These are phyloP conservation scores for Sebastes steindachneri DNA, from an alignment of 2,797 vertebrate species.

Conservation along the genomic window DNA sequence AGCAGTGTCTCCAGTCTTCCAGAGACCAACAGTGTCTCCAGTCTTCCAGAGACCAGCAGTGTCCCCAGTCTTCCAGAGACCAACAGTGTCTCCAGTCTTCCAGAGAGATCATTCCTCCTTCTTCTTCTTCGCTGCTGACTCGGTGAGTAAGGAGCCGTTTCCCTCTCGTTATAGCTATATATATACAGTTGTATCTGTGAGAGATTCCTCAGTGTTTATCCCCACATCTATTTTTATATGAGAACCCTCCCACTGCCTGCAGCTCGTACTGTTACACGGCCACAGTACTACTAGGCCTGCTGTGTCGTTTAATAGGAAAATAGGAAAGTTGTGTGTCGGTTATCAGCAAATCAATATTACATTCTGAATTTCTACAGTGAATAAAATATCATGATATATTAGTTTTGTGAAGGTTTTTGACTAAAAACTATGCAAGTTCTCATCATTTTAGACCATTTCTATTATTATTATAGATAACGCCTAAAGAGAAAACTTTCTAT, in stretches of 20 bases:
- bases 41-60: neutral
- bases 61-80: neutral
- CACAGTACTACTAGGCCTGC: neutral
- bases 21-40: neutral
- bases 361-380: no score
- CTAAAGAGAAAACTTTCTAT: no score
- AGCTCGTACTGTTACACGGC: neutral
- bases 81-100: neutral
- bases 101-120: neutral
- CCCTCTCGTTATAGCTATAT: neutral
- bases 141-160: constrained; percentile 51
- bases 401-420: no score
- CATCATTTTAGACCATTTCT: no score
- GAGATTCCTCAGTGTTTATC: neutral
- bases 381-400: no score
- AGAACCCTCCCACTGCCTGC: constrained; percentile 2
- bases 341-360: no score
- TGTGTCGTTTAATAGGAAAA: no score
- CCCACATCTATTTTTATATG: constrained; percentile 52
- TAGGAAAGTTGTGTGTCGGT: neutral
- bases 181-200: constrained; percentile 32
- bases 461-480: no score
- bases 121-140: neutral
- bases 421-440: no score
- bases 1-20: neutral